Base-by-base conservation (phyloP, 2,797 vertebrate species). In the Babyrousa celebensis region DNA sequence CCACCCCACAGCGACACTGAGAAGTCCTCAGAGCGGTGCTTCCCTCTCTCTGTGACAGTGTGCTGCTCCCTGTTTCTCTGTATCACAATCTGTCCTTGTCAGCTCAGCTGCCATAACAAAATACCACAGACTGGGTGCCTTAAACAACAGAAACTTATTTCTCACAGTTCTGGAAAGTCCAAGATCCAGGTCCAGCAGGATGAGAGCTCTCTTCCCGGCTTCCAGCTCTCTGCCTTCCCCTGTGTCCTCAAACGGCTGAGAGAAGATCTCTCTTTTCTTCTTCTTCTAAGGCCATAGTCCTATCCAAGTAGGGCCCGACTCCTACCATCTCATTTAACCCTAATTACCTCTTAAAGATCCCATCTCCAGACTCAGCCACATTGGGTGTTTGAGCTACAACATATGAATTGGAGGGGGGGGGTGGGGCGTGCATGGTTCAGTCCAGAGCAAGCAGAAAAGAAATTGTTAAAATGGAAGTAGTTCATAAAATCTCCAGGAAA, bases 401-500 rank as follows among this genome's bases (percentile, higher is more conserved):
- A 74, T 36, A 85, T 27, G 80, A 78, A 85, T 15, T 67, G 27
- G 18, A 43, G 21, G 52, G 29, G 3, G 5, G 32, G 32, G 18
- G 2, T 16, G 7, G 20, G 48, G 72, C 3, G 23, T 48, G 86
- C 56, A 85, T 60, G 43, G 75, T 65, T 91, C 79, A 77, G 74
- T 43, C 29, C 2, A 86, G 1, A 78, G 25, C n/a, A 85, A 86
- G 48, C 18, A 85, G 65, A 60, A 90, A 92, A 86, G 18, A 86
- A 74, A 80, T 3, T 40, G 82, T 40, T 1, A 74, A 54, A 89
- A 94, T n/a, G 21, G 27, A 83, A 77, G 20, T n/a, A 54, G 40
- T 40, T 86, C 15, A 79, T 62, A 74, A 94, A 90, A 25, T 78
- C 75, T 75, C 54, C 29, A 71, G 11, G 58, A 86, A 74, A 56